These are phyloP conservation scores for Centropus unirufus DNA, from an alignment of 2,113 vertebrate species.

Conservation along the genomic window DNA sequence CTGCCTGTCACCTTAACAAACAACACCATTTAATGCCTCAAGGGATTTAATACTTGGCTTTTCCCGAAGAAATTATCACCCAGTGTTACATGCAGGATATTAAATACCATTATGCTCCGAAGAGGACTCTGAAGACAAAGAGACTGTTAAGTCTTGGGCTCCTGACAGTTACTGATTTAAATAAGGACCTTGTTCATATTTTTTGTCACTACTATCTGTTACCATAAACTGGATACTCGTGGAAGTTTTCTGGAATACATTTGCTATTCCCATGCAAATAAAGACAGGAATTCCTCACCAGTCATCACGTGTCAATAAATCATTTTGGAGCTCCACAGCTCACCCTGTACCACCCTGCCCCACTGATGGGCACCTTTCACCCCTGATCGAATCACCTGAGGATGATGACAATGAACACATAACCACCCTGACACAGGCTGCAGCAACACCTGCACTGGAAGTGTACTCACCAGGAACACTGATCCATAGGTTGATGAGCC, in stretches of 20 bases:
- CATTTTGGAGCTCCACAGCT: not conserved
- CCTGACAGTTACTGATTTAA: not conserved
- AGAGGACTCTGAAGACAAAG: not conserved
- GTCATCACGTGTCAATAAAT: not conserved
- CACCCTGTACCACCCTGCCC: not conserved
- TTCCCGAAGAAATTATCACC: not conserved
- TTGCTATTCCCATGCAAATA: not conserved
- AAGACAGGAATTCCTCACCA: not conserved
- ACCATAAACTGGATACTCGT: not conserved
- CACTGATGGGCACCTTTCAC: not conserved
- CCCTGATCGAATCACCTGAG: not conserved
- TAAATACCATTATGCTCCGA: not conserved
- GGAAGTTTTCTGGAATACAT: not conserved
- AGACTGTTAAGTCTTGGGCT: not conserved
- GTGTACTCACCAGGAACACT: not conserved
- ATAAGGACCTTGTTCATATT: not conserved
- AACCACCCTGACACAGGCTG: not conserved
- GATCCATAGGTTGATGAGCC: not conserved
- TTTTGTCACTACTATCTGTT: not conserved
- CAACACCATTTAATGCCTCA: not conserved
- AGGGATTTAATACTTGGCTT: not conserved
- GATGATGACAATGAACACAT: not conserved
- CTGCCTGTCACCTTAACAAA: not conserved
- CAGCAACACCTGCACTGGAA: not conserved
- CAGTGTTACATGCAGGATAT: accelerated